phyloP scores from a whole-genome alignment of 53 echinoderm and acorn worm species.

The Antedon mediterranea region DNA sequence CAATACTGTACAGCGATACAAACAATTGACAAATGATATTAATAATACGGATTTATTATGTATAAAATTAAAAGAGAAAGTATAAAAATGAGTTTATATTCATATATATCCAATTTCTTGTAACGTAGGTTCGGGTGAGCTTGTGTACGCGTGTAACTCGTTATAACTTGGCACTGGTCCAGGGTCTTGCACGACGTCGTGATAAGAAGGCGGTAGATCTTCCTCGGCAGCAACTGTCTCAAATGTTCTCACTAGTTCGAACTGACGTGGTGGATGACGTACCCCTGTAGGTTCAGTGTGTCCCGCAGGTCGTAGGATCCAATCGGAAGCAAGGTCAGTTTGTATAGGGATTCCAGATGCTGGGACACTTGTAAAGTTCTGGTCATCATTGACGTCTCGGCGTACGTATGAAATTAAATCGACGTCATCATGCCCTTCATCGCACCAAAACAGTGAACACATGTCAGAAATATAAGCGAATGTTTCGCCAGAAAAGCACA shows the following conservation, averaged over 20 bases:
- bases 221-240: neutral
- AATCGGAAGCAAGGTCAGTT: too few species aligned
- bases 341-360: neutral
- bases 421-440: neutral
- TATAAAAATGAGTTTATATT: neutral
- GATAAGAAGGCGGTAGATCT: neutral
- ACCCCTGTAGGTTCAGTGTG: neutral
- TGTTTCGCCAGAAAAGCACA: neutral
- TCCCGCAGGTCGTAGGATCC: neutral
- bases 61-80: neutral
- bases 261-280: neutral
- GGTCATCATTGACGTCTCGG: neutral
- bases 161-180: neutral
- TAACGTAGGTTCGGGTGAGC: neutral
- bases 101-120: neutral
- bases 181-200: neutral
- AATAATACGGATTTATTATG: too few species aligned
- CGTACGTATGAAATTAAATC: neutral
- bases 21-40: too few species aligned
- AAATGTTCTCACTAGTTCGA: neutral
- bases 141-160: neutral
- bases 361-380: neutral
- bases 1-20: too few species aligned
- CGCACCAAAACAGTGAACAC: neutral
- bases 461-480: neutral